Conservation (phyloP, 2,797 vertebrate genomes). For the Sebastes paucispinis region DNA sequence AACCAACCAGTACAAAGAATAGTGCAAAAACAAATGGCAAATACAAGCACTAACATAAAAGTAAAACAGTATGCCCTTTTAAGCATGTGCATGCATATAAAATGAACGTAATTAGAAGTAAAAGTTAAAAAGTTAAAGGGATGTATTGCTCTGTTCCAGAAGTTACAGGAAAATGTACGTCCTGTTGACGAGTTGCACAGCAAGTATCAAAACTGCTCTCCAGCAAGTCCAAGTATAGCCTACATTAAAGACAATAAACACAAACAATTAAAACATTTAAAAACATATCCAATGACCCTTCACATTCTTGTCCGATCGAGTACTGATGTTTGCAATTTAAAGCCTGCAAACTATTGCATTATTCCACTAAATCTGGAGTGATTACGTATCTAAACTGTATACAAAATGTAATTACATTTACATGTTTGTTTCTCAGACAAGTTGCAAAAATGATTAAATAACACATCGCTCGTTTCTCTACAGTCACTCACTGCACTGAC, state of each 20-base stretch:
- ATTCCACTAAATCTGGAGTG: too few relatives aligned
- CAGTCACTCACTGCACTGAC: neutral
- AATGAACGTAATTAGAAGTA: too few relatives aligned
- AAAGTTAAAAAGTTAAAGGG: too few relatives aligned
- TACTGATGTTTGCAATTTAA: neutral
- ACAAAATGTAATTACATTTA: neutral
- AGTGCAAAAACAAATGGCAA: neutral
- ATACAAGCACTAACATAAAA: neutral
- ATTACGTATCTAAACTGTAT: neutral
- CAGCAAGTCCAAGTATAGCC: too few relatives aligned
- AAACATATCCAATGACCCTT: neutral
- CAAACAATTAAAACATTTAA: neutral
- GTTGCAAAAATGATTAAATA: neutral
- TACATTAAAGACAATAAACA: neutral
- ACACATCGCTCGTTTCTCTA: neutral
- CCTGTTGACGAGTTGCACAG: too few relatives aligned
- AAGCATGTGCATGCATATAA: too few relatives aligned
- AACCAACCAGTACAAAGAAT: neutral
- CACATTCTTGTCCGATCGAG: neutral
- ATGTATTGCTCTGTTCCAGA: too few relatives aligned
- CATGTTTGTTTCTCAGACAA: neutral
- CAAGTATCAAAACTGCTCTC: too few relatives aligned
- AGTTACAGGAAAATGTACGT: rapidly evolving
- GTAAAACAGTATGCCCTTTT: too few relatives aligned
- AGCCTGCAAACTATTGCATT: too few relatives aligned